Evolutionary conservation across 2,113 vertebrate species (phyloP).

Genomic region (Epinephelus moara): DNA sequence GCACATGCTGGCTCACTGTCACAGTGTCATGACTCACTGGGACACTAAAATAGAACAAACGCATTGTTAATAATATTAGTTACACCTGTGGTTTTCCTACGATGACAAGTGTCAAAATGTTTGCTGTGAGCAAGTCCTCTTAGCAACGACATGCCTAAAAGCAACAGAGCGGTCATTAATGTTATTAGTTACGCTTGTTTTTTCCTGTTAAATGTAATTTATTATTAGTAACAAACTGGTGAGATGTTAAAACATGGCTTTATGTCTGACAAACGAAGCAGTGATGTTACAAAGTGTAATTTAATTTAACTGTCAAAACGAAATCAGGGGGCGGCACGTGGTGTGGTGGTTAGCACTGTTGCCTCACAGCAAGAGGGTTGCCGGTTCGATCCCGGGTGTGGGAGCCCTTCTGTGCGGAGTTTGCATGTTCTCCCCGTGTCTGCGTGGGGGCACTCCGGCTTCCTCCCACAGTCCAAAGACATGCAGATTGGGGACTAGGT

Average conservation of each 20-base stretch:
- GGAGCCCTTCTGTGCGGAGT: too few species aligned
- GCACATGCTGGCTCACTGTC: not conserved
- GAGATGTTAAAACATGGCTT: not conserved
- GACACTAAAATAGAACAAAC: not conserved
- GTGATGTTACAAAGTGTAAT: not conserved
- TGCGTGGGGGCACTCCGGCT: too few species aligned
- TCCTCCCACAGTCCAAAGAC: too few species aligned
- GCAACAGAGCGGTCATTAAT: not conserved
- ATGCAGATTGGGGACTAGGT: too few species aligned
- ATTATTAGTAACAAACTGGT: not conserved
- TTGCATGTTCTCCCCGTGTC: too few species aligned
- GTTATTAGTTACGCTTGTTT: not conserved
- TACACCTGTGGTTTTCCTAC: not conserved
- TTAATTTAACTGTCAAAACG: not conserved
- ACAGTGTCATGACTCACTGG: not conserved
- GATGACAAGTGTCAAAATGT: not conserved
- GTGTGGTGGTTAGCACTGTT: too few species aligned
- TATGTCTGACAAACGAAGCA: not conserved
- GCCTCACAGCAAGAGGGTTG: too few species aligned
- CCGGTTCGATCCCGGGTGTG: too few species aligned
- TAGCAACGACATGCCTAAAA: not conserved
- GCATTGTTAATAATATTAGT: not conserved
- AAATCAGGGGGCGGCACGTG: too few species aligned
- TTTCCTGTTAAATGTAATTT: too few species aligned
- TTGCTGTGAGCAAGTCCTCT: not conserved